These are phyloP conservation scores for Athalia cordata DNA, from an alignment of 2,888 invertebrate genomes.

Conservation along the genomic window DNA sequence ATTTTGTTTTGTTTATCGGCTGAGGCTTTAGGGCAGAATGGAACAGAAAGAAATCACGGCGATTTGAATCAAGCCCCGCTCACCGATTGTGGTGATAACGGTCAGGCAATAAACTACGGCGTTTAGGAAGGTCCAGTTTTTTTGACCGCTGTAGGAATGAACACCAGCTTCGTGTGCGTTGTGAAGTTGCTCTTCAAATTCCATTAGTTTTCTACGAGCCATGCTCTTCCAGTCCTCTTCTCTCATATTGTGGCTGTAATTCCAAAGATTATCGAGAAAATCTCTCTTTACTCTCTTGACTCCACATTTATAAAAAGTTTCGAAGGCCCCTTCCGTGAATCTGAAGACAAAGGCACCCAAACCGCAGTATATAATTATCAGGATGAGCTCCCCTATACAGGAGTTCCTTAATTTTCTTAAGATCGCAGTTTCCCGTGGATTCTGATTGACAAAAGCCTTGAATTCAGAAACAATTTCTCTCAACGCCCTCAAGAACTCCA, in stretches of 20 bases:
- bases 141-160: slow-evolving; percentile 88
- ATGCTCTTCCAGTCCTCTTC: slow-evolving; percentile 94
- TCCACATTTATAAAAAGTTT: slow-evolving; percentile 90
- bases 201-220: slow-evolving; percentile 86
- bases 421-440: slow-evolving; percentile 76
- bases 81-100: slow-evolving; percentile 93
- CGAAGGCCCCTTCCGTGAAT: slow-evolving; percentile 89
- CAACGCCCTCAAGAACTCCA: slow-evolving; percentile 61
- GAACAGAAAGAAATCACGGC: too few relatives aligned
- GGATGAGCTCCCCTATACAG: slow-evolving; percentile 82
- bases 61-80: slow-evolving; percentile 63
- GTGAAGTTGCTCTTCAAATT: slow-evolving; percentile 91
- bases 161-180: slow-evolving; percentile 89
- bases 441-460: slow-evolving; percentile 75
- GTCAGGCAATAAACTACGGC: slow-evolving; percentile 91
- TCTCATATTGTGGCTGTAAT: slow-evolving; percentile 85
- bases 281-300: slow-evolving; percentile 90
- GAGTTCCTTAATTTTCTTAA: slow-evolving; percentile 78
- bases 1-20: not conserved
- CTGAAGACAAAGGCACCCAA: slow-evolving; percentile 88
- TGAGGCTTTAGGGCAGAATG: too few relatives aligned
- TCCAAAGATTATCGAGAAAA: slow-evolving; percentile 89
- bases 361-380: slow-evolving; percentile 84
- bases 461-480: slow-evolving; percentile 71
- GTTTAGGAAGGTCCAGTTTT: slow-evolving; percentile 92